Percentiles rank a stretch among this genome's conserved stretches.
Conservation (phyloP, 2,888 invertebrate genomes). For the Drosophila anceps region DNA sequence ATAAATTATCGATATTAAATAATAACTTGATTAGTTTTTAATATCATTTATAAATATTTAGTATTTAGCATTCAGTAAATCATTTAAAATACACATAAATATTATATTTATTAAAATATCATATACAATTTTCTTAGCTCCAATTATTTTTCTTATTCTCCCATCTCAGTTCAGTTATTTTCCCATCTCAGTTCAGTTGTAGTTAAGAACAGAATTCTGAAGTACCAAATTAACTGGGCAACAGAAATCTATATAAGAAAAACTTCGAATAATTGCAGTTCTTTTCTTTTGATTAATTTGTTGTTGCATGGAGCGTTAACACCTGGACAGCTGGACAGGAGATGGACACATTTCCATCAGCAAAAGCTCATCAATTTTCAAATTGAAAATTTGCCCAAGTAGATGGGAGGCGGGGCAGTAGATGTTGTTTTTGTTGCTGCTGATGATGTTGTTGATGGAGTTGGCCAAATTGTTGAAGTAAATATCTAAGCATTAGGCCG, state of each 20-base stretch:
- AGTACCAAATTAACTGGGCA: neutral
- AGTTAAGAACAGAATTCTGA: no score
- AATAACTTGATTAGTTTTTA: no score
- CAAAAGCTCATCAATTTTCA: constrained; percentile 70
- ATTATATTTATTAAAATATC: no score
- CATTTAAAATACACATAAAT: no score
- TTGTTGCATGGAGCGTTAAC: constrained; percentile 35
- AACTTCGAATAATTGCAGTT: neutral
- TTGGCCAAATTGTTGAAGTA: constrained; percentile 46
- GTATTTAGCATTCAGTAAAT: no score
- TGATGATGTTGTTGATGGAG: constrained; percentile 36
- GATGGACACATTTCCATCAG: constrained; percentile 62
- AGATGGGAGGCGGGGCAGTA: constrained; percentile 11
- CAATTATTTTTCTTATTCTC: neutral
- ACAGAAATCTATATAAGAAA: neutral
- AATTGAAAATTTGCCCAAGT: constrained; percentile 58
- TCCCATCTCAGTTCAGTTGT: neutral
- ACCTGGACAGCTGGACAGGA: constrained; percentile 32
- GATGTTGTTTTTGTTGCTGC: constrained; percentile 12
- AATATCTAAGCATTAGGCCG: constrained; percentile 44
- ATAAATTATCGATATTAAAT: neutral
- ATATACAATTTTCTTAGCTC: neutral
- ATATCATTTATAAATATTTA: no score
- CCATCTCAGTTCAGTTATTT: neutral
- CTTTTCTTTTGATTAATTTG: constrained; percentile 44